Base-by-base conservation (phyloP, 2,888 invertebrate species). In the Acanthacorydalis orientalis region DNA sequence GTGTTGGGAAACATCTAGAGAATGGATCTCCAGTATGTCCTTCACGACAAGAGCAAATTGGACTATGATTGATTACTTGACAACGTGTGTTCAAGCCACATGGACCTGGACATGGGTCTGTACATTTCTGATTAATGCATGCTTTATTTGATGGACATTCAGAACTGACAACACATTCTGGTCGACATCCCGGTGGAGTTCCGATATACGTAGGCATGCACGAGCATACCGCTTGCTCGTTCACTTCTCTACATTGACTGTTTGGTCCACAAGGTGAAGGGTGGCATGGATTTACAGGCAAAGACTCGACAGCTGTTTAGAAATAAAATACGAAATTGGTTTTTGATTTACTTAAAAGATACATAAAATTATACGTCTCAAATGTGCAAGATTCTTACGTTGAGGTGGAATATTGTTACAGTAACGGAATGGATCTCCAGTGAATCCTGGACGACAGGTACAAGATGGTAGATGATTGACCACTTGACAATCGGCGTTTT, bases 221-320 rank as follows among this genome's bases (percentile, higher is more conserved):
- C n/a, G 62, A 63, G 50, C 67, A 68, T n/a, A 63, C 59, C 9
- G 64, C 61, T 52, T 62, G 59, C 15, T 48, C 44, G 42, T 57
- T 57, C 14, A 53, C 47, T 52, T 56, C 74, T 43, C 79, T 74
- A 56, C 85, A 85, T 58, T 81, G 77, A 2, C 84, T 82, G 59
- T 84, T 78, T 0, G 83, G 80, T 38, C 85, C 85, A 59, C 85
- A 85, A 0, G 84, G 84, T 48, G 80, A 81, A 1, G 83, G 83
- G 16, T 71, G 67, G 59, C 84, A 84, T 4, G 83, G 83, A 58
- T 81, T 75, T 42, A 55, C 58, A 23, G 60, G 55, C 14, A 57
- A 57, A 15, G 59, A 35, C 35, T 47, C 33, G 7, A 37, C 31
- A 34, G 47, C 47, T 31, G 31, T 42, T 16, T 37, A 9, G 6